These are phyloP conservation scores for Sigmodon hispidus DNA, from an alignment of 2,113 vertebrate species.

Conservation along the genomic window DNA sequence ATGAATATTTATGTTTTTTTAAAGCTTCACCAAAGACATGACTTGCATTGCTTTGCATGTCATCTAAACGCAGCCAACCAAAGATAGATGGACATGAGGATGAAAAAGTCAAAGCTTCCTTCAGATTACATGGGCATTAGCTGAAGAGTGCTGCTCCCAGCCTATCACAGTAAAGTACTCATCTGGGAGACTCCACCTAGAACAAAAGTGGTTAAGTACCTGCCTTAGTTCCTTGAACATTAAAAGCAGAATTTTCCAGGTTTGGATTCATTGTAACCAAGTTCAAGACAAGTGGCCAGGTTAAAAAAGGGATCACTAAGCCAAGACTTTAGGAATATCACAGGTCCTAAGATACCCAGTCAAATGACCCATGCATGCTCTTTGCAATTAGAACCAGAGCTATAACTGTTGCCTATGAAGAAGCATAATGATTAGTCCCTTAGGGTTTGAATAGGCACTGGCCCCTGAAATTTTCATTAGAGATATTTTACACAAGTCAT, in stretches of 20 bases:
- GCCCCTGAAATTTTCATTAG: neutral
- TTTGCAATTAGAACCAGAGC: neutral
- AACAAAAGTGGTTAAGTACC: neutral
- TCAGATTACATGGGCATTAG: neutral
- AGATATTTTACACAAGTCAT: neutral
- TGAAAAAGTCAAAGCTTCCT: neutral
- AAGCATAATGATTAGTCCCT: neutral
- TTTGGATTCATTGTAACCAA: neutral
- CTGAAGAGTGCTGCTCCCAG: neutral
- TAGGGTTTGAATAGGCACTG: neutral
- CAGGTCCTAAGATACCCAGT: neutral
- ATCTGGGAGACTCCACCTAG: neutral
- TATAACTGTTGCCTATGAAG: neutral
- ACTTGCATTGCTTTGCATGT: constrained; percentile 18
- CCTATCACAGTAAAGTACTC: neutral
- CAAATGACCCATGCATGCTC: neutral
- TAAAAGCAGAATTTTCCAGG: neutral
- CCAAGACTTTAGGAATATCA: neutral
- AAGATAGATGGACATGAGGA: neutral
- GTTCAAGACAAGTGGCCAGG: neutral
- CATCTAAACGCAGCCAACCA: neutral
- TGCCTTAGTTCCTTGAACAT: neutral
- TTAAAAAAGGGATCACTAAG: neutral
- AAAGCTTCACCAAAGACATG: neutral
- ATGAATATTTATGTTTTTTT: constrained; percentile 58